Percentiles rank a stretch among this genome's conserved stretches.
Evolutionary conservation across 2,113 vertebrate species (phyloP).

Genomic region (Murina feae): DNA sequence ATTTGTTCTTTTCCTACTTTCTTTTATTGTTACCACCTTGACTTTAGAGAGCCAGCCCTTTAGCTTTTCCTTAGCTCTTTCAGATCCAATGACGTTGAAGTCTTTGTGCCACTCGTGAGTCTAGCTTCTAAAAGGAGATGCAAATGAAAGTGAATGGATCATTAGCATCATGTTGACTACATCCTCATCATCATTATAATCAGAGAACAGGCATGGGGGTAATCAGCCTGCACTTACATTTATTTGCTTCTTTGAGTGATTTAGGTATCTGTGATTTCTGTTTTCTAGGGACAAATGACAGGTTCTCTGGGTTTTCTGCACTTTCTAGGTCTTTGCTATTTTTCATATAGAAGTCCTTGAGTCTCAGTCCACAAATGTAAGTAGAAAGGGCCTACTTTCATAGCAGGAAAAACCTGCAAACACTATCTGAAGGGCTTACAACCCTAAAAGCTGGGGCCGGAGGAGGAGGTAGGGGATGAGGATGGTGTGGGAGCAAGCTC

Average conservation of each 20-base stretch:
- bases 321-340: not conserved
- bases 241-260: not conserved
- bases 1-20: not conserved
- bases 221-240: not conserved
- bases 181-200: not conserved
- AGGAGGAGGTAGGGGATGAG: not conserved
- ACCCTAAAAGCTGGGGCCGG: not conserved
- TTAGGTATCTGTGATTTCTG: not conserved
- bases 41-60: not conserved
- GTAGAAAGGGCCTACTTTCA: not conserved
- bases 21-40: not conserved
- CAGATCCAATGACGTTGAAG: not conserved
- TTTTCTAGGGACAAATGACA: not conserved
- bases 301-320: not conserved
- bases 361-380: not conserved
- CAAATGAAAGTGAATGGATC: not conserved
- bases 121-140: slow-evolving; percentile 19
- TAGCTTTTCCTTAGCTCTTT: not conserved
- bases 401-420: not conserved
- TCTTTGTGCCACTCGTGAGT: not conserved
- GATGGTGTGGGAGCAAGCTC: not conserved
- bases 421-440: not conserved
- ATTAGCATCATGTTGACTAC: not conserved
- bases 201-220: not conserved
- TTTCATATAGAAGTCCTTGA: not conserved